Evolutionary conservation across 2,888 invertebrate species (phyloP), one percentile per base, ranked within the genome.

Genomic region (Dione vanillae): DNA sequence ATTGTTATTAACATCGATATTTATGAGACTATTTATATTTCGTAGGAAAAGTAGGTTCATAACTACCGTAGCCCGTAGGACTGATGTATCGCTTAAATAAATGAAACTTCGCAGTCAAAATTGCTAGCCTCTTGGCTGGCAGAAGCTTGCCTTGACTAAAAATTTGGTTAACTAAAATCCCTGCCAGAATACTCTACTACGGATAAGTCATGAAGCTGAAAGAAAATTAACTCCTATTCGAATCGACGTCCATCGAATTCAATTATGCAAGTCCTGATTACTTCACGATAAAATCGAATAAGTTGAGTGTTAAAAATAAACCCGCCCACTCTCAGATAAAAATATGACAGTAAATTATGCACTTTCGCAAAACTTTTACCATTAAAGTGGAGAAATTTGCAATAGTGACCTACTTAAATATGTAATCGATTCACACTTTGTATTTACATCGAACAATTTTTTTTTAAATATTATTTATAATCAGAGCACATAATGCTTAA

Each of bases 331-430:
- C 40, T 1, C 20, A 64, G 16, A 51, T 64, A 51, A 51, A 47
- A 45, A 45, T 61, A 51, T 64, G 40, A 40, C 40, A 64, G 19
- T 49, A 40, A 49, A 64, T 64, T 64, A 64, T 64, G 64, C 47
- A 51, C 49, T 64, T 64, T 40, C 49, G 37, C 40, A 51, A 16
- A 64, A 51, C 49, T 37, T 64, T 64, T 64, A 37, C 37, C 64
- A 40, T 37, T 47, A 12, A 9, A 47, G 47, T 19, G 35, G 64
- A 40, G 49, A 51, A 64, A 64, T 64, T 51, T 16, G 19, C 64
- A 19, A 14, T 49, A 19, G 14, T 64, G 64, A 37, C 64, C 49
- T 37, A 64, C 64, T 64, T 49, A n/a, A 35, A 2, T 19, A 9
- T 43, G 7, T 64, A 40, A 10, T 37, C 12, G 47, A 37, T 49